These are phyloP conservation scores for Rhyacichthys aspro DNA, from an alignment of 2,797 vertebrate genomes.

Conservation along the genomic window DNA sequence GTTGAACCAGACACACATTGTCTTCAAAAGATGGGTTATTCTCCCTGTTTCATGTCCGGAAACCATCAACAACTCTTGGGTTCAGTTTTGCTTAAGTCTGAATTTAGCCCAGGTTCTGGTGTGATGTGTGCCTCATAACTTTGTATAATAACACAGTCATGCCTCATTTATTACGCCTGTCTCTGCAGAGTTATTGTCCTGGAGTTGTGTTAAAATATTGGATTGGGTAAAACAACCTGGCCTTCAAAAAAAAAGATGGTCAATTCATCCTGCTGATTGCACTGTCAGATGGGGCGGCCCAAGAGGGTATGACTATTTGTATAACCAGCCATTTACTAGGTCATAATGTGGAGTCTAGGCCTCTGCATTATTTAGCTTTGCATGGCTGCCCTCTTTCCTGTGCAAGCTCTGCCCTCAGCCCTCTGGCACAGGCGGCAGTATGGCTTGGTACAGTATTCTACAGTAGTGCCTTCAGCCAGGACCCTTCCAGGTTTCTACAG, in stretches of 20 bases:
- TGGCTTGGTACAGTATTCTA: conserved; percentile 36
- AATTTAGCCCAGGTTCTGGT: too few relatives aligned
- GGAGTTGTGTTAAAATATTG: conserved; percentile 25
- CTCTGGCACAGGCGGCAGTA: conserved; percentile 62
- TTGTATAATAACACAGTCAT: too few relatives aligned
- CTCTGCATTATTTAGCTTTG: conserved; percentile 79
- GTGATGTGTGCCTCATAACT: too few relatives aligned
- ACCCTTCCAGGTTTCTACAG: conserved; percentile 27
- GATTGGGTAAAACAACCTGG: conserved; percentile 19
- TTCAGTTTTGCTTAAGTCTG: too few relatives aligned
- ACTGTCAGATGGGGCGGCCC: conserved; percentile 47
- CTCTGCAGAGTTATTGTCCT: background rate
- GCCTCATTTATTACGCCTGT: conserved; percentile 7
- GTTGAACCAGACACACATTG: too few relatives aligned
- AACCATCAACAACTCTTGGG: too few relatives aligned
- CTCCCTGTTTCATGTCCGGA: too few relatives aligned
- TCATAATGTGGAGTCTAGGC: conserved; percentile 75
- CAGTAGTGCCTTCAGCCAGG: conserved; percentile 34
- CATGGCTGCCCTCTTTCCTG: conserved; percentile 68
- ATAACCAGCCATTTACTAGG: conserved; percentile 75
- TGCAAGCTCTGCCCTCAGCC: conserved; percentile 57
- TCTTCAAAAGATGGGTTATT: too few relatives aligned
- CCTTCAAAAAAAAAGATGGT: conserved; percentile 22
- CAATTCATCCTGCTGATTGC: conserved; percentile 52
- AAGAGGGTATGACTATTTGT: conserved; percentile 61